Base-by-base conservation (phyloP, 2,797 vertebrate species). In the Smutsia gigantea region DNA sequence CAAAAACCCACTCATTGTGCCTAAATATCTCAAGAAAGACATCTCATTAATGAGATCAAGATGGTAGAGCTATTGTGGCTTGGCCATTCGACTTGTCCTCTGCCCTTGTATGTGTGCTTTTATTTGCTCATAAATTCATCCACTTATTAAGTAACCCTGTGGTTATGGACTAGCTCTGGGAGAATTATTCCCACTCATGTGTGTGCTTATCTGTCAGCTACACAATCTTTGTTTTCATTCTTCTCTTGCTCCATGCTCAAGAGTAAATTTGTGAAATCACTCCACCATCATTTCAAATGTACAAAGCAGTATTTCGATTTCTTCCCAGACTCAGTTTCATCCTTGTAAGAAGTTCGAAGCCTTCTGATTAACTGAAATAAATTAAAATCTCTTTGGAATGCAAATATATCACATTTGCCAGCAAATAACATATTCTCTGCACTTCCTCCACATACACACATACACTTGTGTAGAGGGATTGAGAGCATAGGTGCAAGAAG, bases 351-450 rank as follows among this genome's bases (percentile, higher is more conserved):
- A 78, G 37, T 17, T 59, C 5, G 34, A 90, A 31, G 4, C 51
- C 53, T 92, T 88, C 55, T 87, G 69, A 78, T 42, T 87, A 87
- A 59, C 25, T 69, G 34, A 90, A 97, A 81, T 83, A 25, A 93
- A 85, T 78, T 51, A 89, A 94, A 87, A 71, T 19, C 31, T 85
- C 69, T 89, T 71, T 88, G 42, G 12, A 37, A 0, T 75, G 2
- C 64, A 64, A 94, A 53, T 49, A 21, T 5, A 63, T 61, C 15
- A 75, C 23, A n/a, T 69, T 92, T 82, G 37, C 53, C 51, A 96
- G 53, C 12, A 74, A 46, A 59, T 23, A 74, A 46, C 25, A 61
- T 4, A 21, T 78, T 72, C 42, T 84, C 69, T 55, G 23, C 23
- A 37, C 27, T 66, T 90, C 68, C 39, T 49, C 21, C n/a, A 34